These are phyloP conservation scores for Drosophila buzzatii DNA, from an alignment of 2,888 invertebrate species.

Conservation along the genomic window DNA sequence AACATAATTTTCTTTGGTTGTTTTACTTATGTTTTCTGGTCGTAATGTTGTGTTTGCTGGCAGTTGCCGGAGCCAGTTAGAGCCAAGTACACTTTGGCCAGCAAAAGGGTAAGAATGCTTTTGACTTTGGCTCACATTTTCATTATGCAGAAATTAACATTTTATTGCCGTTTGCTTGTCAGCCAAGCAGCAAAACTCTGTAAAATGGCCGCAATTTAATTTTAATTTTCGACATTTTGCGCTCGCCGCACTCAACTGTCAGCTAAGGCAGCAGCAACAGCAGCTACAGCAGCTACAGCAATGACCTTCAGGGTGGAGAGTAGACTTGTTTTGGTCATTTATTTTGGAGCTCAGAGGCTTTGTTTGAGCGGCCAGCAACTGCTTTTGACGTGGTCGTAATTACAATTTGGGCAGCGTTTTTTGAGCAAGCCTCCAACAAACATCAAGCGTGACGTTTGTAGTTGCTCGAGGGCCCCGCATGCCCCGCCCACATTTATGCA, in stretches of 20 bases:
- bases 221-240: constrained; percentile 53
- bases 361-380: constrained; percentile 60
- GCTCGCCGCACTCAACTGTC: constrained; percentile 25
- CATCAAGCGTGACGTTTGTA: constrained; percentile 57
- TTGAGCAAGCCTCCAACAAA: constrained; percentile 38
- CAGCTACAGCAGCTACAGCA: background rate
- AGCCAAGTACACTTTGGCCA: background rate
- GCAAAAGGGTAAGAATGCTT: constrained; percentile 23
- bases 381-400: constrained; percentile 76
- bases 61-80: background rate
- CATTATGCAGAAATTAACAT: constrained; percentile 50
- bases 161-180: constrained; percentile 41
- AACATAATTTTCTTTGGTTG: background rate
- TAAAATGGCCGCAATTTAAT: constrained; percentile 66
- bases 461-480: background rate
- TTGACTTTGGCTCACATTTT: constrained; percentile 27
- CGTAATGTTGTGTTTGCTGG: background rate
- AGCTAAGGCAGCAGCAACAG: constrained; percentile 12
- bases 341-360: constrained; percentile 60
- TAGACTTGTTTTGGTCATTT: constrained; percentile 69
- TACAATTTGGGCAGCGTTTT: constrained; percentile 66
- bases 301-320: constrained; percentile 21
- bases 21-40: constrained; percentile 3
- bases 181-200: constrained; percentile 41
- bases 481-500: constrained; percentile 21